phyloP scores from a whole-genome alignment of 2,113 vertebrate genomes.

The Mionectes macconnelli region DNA sequence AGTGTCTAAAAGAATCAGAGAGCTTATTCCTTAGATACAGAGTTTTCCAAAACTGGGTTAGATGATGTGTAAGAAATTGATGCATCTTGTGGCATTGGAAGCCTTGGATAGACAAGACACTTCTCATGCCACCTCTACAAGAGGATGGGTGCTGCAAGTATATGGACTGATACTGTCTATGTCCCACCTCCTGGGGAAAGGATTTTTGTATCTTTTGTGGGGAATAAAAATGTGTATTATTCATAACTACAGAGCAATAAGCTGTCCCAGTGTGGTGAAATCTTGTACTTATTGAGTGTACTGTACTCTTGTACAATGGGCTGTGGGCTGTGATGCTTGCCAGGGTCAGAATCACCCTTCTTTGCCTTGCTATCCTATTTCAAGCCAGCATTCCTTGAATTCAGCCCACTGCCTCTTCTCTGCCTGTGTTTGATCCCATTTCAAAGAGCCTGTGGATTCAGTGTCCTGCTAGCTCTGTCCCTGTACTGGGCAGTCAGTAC shows the following conservation, averaged over 20 bases:
- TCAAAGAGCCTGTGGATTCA: not conserved
- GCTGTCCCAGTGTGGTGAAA: not conserved
- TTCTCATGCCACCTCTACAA: not conserved
- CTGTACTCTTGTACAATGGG: not conserved
- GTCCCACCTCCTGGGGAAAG: not conserved
- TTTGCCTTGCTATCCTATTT: not conserved
- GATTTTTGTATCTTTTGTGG: not conserved
- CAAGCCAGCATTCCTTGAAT: not conserved
- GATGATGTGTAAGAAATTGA: not conserved
- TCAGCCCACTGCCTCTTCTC: not conserved
- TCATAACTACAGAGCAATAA: not conserved
- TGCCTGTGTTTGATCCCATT: not conserved
- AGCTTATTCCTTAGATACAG: not conserved
- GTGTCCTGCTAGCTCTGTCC: not conserved
- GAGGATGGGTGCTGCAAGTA: not conserved
- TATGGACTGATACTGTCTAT: not conserved
- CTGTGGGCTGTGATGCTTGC: not conserved
- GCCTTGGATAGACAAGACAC: not conserved
- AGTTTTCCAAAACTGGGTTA: not conserved
- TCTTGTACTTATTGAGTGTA: not conserved
- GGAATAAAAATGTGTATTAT: not conserved
- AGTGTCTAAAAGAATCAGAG: not conserved
- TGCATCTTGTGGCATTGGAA: not conserved
- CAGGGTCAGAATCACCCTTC: not conserved
- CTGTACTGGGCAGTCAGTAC: not conserved